Conservation (phyloP, 2,888 invertebrate species). For the Tetrapedia diversipes region DNA sequence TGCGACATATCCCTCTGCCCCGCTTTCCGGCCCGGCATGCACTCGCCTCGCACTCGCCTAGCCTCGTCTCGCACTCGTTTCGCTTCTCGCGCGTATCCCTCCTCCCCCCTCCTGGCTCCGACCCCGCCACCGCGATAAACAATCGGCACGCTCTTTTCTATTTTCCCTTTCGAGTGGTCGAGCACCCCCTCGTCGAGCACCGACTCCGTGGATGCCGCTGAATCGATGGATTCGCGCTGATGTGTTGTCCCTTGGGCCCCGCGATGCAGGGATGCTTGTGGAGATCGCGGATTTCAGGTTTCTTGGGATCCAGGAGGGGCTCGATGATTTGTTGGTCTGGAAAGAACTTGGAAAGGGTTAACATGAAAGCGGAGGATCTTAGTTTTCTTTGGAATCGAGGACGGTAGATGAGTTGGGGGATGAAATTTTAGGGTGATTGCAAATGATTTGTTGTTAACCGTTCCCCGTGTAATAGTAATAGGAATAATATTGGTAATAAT, state of each 20-base stretch:
- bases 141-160: slow-evolving; percentile 19
- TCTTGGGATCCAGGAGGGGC: background rate
- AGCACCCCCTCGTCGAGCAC: slow-evolving; percentile 1
- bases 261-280: background rate
- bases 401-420: too few species aligned
- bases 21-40: slow-evolving; percentile 46
- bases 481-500: too few species aligned
- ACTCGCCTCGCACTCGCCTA: slow-evolving; percentile 37
- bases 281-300: background rate
- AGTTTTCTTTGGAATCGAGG: too few species aligned
- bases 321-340: background rate
- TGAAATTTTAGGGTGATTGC: too few species aligned
- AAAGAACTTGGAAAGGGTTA: too few species aligned
- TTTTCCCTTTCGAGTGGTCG: slow-evolving; percentile 21
- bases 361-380: too few species aligned
- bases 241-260: background rate
- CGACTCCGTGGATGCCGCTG: background rate
- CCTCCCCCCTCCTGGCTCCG: too few species aligned
- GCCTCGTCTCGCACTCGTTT: slow-evolving; percentile 12
- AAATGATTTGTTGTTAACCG: too few species aligned
- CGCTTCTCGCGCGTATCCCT: slow-evolving; percentile 27
- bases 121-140: too few species aligned
- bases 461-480: too few species aligned
- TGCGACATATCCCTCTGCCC: slow-evolving; percentile 78
- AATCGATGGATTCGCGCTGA: slow-evolving; percentile 20